Percentiles rank a stretch among this genome's conserved stretches.
Evolutionary conservation across 2,113 vertebrate genomes (phyloP).

Genomic region (Upupa epops): DNA sequence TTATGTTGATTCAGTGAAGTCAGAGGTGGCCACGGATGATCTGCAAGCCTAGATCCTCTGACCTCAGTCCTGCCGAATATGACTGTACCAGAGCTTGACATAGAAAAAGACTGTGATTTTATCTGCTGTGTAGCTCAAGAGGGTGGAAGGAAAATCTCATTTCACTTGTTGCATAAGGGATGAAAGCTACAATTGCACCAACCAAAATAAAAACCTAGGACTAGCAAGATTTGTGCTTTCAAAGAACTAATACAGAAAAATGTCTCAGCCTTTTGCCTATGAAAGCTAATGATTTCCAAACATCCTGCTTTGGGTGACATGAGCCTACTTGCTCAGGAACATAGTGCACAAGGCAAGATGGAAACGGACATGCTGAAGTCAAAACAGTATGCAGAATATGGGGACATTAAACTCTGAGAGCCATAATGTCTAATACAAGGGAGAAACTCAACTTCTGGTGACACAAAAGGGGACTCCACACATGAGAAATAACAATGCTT

Average conservation of each 20-base stretch:
- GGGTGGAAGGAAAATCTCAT: constrained; percentile 9
- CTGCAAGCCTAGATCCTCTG: background rate
- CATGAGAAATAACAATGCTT: background rate
- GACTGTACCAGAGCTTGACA: background rate
- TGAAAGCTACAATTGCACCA: background rate
- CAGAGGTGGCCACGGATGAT: background rate
- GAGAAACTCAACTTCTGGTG: background rate
- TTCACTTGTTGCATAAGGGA: background rate
- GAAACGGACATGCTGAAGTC: background rate
- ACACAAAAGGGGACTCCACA: background rate
- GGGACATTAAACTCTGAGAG: background rate
- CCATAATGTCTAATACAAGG: background rate
- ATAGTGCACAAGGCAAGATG: background rate
- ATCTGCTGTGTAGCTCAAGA: background rate
- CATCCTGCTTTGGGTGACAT: background rate
- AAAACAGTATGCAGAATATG: background rate
- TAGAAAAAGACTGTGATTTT: constrained; percentile 11
- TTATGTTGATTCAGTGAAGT: background rate
- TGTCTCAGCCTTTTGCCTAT: background rate
- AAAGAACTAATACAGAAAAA: background rate
- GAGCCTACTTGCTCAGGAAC: background rate
- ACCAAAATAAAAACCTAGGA: background rate
- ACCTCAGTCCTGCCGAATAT: background rate
- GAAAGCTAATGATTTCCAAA: background rate
- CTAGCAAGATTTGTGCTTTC: background rate